Conservation (phyloP, 2,888 invertebrate species). For the Folsomia manolachei region DNA sequence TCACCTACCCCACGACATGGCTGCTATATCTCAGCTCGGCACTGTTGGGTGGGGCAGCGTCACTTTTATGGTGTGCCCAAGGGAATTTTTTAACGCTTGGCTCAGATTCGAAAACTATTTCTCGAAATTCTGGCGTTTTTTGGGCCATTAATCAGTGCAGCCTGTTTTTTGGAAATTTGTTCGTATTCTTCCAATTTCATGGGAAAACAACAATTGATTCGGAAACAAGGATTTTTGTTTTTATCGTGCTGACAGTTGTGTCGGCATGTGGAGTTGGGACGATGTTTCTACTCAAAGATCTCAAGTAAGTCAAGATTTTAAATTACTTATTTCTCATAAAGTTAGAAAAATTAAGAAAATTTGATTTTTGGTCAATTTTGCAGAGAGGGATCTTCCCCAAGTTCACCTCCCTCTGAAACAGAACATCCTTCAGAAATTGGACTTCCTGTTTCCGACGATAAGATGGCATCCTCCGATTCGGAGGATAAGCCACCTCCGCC, state of each 20-base stretch:
- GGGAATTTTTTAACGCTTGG: conserved; percentile 87
- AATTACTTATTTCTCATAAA: neutral
- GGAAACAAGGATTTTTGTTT: conserved; percentile 72
- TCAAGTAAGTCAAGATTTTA: conserved; percentile 27
- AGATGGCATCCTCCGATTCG: neutral
- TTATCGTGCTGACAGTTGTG: conserved; percentile 69
- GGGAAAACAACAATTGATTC: conserved; percentile 70
- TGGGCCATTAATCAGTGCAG: conserved; percentile 95
- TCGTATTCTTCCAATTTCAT: conserved; percentile 87
- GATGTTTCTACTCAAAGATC: conserved; percentile 51
- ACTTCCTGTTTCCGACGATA: conserved; percentile 3
- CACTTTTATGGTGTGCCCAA: conserved; percentile 81
- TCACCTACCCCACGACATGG: conserved; percentile 79
- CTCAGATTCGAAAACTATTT: conserved; percentile 81
- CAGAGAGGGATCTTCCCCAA: neutral
- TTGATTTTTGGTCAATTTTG: neutral
- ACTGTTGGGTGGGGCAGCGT: conserved; percentile 86
- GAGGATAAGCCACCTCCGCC: conserved; percentile 15
- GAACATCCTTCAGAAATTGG: conserved; percentile 10
- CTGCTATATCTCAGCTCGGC: conserved; percentile 81
- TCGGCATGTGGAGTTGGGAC: conserved; percentile 67
- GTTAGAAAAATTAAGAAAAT: neutral
- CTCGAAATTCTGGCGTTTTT: conserved; percentile 91
- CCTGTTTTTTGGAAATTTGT: conserved; percentile 90
- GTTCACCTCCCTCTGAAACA: neutral